Evolutionary conservation across 92 coral and sea anemone species (phyloP), one percentile per base, ranked within the genome.

Genomic region (Palythoa grandis): DNA sequence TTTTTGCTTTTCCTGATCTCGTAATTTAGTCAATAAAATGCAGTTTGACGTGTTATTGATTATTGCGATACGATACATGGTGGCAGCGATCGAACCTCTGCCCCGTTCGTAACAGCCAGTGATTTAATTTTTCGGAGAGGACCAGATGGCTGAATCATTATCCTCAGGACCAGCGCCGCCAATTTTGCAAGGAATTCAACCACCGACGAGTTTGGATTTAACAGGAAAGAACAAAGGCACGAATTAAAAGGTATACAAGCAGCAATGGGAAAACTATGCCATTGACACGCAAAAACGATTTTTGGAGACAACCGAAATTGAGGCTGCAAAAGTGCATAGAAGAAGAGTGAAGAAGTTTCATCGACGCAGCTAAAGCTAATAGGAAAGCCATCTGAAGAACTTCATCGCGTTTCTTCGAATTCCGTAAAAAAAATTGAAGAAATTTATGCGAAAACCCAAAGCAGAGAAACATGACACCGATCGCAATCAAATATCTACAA

Each of bases 251-350:
- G 58, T 53, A 53, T 53, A 53, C 58, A 90, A 90, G 19, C 93
- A 87, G 35, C 87, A 85, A 83, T 90, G 93, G 93, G 63, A 82
- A 12, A 78, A 90, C 73, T 90, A 90, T 72, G 60, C 88, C 58
- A 83, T 90, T 35, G 80, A 17, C 20, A 70, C 47, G 19, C 3
- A 3, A 17, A 70, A 70, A 35, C 14, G 74, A 70, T 22, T 70
- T n/a, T n/a, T n/a, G n/a, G 48, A 17, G 24, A 70, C 20, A 14
- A 25, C 50, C 3, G 74, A 70, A 68, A 11, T 70, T 70, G 74
- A 70, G 47, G 16, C 74, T 29, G 74, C 20, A 70, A 70, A 17
- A 70, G 5, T n/a, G n/a, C n/a, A n/a, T n/a, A n/a, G n/a, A n/a
- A n/a, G n/a, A n/a, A 19, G 39, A 19, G 72, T 8, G 72, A 24